Conservation (phyloP, 2,113 vertebrate species). For the Pithys albifrons region DNA sequence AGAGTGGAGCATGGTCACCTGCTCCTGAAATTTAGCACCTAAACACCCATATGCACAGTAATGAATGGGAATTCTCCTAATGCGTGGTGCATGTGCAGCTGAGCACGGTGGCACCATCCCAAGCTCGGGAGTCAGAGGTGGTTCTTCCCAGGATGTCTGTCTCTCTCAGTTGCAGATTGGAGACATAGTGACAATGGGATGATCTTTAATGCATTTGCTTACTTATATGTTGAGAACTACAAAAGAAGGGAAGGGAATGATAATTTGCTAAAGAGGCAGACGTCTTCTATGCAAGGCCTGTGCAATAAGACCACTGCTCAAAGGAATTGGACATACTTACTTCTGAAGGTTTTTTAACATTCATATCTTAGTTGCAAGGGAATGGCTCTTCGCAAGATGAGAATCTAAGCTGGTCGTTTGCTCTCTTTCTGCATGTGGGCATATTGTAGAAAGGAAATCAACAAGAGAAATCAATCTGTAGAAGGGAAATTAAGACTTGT, state of each 20-base stretch:
- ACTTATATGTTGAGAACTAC: background rate
- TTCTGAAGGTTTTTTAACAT: background rate
- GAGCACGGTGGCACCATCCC: background rate
- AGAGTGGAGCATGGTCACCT: background rate
- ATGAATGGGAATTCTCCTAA: background rate
- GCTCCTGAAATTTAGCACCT: background rate
- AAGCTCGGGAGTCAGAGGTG: background rate
- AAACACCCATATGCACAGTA: rapidly evolving
- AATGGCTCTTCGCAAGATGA: background rate
- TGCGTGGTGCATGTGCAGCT: background rate
- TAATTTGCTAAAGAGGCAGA: background rate
- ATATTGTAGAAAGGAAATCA: background rate
- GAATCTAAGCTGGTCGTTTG: background rate
- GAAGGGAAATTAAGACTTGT: background rate
- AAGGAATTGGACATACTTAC: background rate
- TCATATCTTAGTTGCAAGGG: background rate
- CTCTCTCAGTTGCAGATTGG: background rate
- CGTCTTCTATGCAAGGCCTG: background rate
- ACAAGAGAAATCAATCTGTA: background rate
- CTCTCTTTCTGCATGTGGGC: rapidly evolving
- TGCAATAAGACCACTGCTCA: background rate
- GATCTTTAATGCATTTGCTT: background rate
- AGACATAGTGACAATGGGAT: background rate
- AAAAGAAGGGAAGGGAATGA: background rate
- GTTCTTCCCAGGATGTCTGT: background rate